Percentiles rank a stretch among this genome's conserved stretches.
phyloP scores from a whole-genome alignment of 2,888 invertebrate genomes.

The Oscheius sp. region DNA sequence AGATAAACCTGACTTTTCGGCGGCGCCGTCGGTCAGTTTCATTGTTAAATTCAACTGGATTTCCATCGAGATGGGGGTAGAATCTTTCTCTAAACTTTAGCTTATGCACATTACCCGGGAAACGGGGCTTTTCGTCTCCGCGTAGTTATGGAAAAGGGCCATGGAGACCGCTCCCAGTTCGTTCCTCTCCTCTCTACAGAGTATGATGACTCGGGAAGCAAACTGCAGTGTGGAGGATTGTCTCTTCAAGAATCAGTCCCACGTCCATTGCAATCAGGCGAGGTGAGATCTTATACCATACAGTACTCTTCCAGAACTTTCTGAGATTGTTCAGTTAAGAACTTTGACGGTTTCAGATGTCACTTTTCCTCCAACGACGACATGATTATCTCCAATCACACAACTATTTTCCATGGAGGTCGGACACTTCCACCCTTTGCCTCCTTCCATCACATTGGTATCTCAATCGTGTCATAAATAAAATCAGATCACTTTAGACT shows the following conservation, averaged over 20 bases:
- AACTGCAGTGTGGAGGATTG: conserved; percentile 39
- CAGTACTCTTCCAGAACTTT: too few relatives aligned
- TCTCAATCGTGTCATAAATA: neutral
- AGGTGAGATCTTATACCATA: conserved; percentile 30
- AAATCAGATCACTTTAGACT: conserved; percentile 8
- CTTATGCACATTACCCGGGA: conserved; percentile 7
- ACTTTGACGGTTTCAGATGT: conserved; percentile 38
- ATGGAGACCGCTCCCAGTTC: conserved; percentile 26
- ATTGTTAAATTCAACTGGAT: too few relatives aligned
- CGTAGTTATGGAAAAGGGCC: conserved; percentile 21
- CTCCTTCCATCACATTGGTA: conserved; percentile 34
- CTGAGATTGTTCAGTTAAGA: too few relatives aligned
- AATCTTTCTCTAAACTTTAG: neutral
- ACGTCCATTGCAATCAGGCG: conserved; percentile 45
- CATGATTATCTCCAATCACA: conserved; percentile 49
- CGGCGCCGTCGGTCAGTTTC: too few relatives aligned
- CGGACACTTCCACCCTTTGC: conserved; percentile 11
- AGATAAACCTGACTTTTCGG: too few relatives aligned
- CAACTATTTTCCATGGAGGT: conserved; percentile 42
- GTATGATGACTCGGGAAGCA: neutral
- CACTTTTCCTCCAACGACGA: conserved; percentile 53
- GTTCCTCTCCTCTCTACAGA: neutral
- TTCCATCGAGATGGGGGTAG: too few relatives aligned
- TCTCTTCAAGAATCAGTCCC: conserved; percentile 38
- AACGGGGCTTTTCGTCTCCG: conserved; percentile 26